phyloP scores from a whole-genome alignment of 2,113 vertebrate species.

The Thymallus thymallus region DNA sequence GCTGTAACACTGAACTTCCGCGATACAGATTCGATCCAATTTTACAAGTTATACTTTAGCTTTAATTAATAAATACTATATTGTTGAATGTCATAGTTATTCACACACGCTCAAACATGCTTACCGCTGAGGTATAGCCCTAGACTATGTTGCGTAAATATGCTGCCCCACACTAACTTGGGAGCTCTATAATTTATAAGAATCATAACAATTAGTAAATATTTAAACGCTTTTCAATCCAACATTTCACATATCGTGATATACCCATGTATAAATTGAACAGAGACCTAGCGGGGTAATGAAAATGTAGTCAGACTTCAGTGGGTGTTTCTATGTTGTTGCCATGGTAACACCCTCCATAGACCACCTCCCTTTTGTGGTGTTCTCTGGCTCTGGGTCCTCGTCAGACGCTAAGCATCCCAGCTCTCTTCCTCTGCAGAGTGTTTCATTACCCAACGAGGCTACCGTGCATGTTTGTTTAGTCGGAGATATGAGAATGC shows the following conservation, averaged over 20 bases:
- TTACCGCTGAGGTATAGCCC: neutral
- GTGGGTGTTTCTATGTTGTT: too few species aligned
- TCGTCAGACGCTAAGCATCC: too few species aligned
- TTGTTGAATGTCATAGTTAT: neutral
- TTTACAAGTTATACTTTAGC: too few species aligned
- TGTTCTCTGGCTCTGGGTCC: too few species aligned
- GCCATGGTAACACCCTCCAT: too few species aligned
- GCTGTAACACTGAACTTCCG: too few species aligned
- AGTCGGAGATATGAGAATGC: neutral
- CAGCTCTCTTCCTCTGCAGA: too few species aligned
- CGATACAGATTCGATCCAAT: too few species aligned
- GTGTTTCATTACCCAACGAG: neutral
- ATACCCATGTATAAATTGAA: too few species aligned
- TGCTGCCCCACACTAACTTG: neutral
- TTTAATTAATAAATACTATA: neutral
- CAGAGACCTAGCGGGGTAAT: too few species aligned
- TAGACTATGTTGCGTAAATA: neutral
- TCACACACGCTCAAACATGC: neutral
- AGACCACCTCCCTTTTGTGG: too few species aligned
- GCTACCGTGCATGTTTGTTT: neutral
- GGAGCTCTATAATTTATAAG: neutral
- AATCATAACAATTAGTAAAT: neutral
- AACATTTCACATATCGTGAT: neutral
- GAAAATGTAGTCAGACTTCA: too few species aligned
- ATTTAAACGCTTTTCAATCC: neutral